Percentiles rank a stretch among this genome's conserved stretches.
phyloP scores from a whole-genome alignment of 1,140 invertebrate genomes.

The Macrotrachela quadricornifera region DNA sequence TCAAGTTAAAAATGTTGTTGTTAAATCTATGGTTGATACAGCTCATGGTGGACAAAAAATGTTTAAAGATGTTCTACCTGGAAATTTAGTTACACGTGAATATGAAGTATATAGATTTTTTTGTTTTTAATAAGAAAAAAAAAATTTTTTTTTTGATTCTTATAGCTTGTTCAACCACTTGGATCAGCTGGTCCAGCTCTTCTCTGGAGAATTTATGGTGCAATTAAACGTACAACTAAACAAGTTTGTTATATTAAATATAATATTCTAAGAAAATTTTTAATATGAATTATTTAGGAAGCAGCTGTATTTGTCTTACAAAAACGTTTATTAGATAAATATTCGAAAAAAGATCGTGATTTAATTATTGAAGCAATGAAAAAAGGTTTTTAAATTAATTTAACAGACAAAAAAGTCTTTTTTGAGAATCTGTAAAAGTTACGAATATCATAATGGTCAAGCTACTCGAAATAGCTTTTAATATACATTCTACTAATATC shows the following conservation, averaged over 20 bases:
- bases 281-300: constrained; percentile 36
- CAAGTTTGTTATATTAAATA: constrained; percentile 28
- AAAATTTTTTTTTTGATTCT: too few relatives aligned
- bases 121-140: too few relatives aligned
- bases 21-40: constrained; percentile 5
- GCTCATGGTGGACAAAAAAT: constrained; percentile 36
- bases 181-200: constrained; percentile 72
- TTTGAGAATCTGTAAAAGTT: too few relatives aligned
- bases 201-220: constrained; percentile 82
- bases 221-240: constrained; percentile 78
- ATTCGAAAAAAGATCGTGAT: constrained; percentile 56
- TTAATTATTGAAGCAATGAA: constrained; percentile 57
- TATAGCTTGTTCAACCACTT: constrained; percentile 38
- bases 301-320: constrained; percentile 88
- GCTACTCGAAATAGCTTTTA: too few relatives aligned
- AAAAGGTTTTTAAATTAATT: too few relatives aligned
- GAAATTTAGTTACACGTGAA: constrained; percentile 81
- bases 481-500: too few relatives aligned
- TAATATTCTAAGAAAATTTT: too few relatives aligned
- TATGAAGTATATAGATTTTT: constrained; percentile 47
- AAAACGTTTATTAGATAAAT: constrained; percentile 64
- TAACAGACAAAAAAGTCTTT: too few relatives aligned
- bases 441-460: too few relatives aligned
- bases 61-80: constrained; percentile 60
- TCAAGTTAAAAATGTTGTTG: too few relatives aligned